These are phyloP conservation scores for Petrocephalus microphthalmus DNA, from an alignment of 2,113 vertebrate genomes.

Conservation along the genomic window DNA sequence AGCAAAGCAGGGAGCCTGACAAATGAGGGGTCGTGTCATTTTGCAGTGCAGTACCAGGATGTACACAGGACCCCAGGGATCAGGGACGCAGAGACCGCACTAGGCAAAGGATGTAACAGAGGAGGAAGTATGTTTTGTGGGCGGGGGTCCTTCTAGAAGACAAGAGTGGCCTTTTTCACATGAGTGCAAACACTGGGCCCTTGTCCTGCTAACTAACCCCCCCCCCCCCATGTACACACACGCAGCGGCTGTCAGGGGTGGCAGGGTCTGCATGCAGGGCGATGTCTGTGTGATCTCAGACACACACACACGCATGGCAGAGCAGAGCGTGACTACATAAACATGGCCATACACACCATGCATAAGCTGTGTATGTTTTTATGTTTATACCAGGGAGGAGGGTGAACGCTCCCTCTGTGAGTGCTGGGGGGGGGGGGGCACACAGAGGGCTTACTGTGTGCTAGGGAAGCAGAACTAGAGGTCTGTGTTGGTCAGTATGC, in stretches of 20 bases:
- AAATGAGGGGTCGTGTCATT: not conserved
- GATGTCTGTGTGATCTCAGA: not conserved
- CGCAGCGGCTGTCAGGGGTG: not conserved
- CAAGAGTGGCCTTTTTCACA: not conserved
- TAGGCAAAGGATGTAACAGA: not conserved
- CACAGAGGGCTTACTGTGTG: conserved; percentile 54
- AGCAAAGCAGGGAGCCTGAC: not conserved
- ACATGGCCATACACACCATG: not conserved
- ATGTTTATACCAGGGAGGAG: conserved; percentile 39
- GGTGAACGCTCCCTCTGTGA: not conserved
- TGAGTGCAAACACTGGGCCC: not conserved
- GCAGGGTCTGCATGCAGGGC: not conserved
- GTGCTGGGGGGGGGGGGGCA: conserved; percentile 32
- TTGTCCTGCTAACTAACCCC: not conserved
- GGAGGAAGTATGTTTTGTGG: not conserved
- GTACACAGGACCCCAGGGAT: not conserved
- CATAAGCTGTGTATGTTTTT: not conserved
- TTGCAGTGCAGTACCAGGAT: not conserved
- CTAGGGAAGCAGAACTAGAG: conserved; percentile 50
- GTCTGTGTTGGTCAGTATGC: conserved; percentile 40
- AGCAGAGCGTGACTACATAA: not conserved
- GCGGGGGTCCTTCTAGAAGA: not conserved
- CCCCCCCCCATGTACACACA: not conserved
- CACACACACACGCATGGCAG: not conserved
- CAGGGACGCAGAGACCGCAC: not conserved